Percentiles rank a stretch among this genome's conserved stretches.
These are phyloP conservation scores for Cyprinus carpio DNA, from an alignment of 2,113 vertebrate species.

Conservation along the genomic window DNA sequence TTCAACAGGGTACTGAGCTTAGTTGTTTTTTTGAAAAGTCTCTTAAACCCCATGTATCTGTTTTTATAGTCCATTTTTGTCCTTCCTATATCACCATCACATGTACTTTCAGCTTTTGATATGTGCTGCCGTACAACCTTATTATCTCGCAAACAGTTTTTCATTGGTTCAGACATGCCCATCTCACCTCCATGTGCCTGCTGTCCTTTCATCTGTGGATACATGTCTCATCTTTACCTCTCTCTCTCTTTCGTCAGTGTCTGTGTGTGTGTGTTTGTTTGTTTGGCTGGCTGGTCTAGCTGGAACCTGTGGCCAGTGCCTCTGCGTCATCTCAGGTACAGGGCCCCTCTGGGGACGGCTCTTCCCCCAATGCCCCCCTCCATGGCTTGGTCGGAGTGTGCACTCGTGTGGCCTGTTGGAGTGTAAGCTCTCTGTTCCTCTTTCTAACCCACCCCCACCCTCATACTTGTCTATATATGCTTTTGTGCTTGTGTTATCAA, in stretches of 20 bases:
- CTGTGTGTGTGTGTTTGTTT: slow-evolving; percentile 58
- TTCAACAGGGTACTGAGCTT: no score
- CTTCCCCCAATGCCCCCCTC: slow-evolving; percentile 64
- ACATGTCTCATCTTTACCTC: slow-evolving; percentile 49
- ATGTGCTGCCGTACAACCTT: background rate
- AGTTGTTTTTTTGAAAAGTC: background rate
- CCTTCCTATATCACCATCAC: background rate
- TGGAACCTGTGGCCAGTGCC: slow-evolving; percentile 77
- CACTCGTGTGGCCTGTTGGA: slow-evolving; percentile 83
- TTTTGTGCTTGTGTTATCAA: background rate
- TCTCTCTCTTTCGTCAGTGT: slow-evolving; percentile 59
- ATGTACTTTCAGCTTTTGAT: background rate
- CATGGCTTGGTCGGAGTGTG: slow-evolving; percentile 81
- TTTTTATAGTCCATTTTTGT: background rate
- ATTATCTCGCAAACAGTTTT: background rate
- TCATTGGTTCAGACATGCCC: slow-evolving; percentile 14
- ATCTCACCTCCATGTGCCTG: slow-evolving; percentile 25
- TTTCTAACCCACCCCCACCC: slow-evolving; percentile 2
- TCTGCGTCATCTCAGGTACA: slow-evolving; percentile 81
- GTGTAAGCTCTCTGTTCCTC: slow-evolving; percentile 79
- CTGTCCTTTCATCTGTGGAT: slow-evolving; percentile 47
- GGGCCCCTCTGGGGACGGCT: slow-evolving; percentile 73
- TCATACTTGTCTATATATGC: slow-evolving; percentile 26
- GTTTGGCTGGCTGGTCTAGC: slow-evolving; percentile 70
- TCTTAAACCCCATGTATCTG: background rate